Percentiles rank a stretch among this genome's conserved stretches.
These are phyloP conservation scores for human (Homo sapiens) DNA, from an alignment of 2,113 vertebrate species.

Conservation along the genomic window DNA sequence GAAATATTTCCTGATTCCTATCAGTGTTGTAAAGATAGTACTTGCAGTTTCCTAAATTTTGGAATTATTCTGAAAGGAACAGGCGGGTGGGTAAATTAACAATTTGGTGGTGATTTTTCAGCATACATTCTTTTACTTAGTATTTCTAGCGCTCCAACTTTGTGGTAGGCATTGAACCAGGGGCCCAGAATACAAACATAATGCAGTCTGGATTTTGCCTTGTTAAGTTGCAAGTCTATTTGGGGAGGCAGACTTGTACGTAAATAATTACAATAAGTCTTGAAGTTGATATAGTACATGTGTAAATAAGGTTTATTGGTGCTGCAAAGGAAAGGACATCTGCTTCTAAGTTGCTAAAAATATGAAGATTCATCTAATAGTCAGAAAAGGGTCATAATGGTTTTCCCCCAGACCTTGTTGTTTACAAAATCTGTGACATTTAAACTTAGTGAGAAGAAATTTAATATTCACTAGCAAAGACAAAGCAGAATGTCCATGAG, in stretches of 20 bases:
- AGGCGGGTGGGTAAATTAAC: background rate
- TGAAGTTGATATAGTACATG: slow-evolving; percentile 11
- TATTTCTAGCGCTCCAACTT: background rate
- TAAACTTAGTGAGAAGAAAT: slow-evolving; percentile 60
- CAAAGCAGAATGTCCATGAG: slow-evolving; percentile 77
- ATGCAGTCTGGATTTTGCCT: background rate
- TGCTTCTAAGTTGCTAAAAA: slow-evolving; percentile 19
- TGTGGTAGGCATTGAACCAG: background rate
- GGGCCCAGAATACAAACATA: background rate
- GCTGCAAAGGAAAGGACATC: background rate
- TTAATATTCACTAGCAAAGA: slow-evolving; percentile 74
- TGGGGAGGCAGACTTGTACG: background rate
- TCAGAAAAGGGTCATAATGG: background rate
- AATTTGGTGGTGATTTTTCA: background rate
- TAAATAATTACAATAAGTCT: slow-evolving; percentile 38
- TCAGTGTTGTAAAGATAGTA: background rate
- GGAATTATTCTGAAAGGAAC: background rate
- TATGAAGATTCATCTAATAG: background rate
- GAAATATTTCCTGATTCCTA: background rate
- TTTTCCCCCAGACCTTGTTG: background rate
- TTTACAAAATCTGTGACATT: slow-evolving; percentile 47
- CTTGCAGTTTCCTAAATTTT: background rate
- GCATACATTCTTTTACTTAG: background rate
- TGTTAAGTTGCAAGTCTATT: background rate
- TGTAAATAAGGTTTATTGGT: background rate